Conservation (phyloP, 2,888 invertebrate genomes). For the Eupithecia dodoneata region DNA sequence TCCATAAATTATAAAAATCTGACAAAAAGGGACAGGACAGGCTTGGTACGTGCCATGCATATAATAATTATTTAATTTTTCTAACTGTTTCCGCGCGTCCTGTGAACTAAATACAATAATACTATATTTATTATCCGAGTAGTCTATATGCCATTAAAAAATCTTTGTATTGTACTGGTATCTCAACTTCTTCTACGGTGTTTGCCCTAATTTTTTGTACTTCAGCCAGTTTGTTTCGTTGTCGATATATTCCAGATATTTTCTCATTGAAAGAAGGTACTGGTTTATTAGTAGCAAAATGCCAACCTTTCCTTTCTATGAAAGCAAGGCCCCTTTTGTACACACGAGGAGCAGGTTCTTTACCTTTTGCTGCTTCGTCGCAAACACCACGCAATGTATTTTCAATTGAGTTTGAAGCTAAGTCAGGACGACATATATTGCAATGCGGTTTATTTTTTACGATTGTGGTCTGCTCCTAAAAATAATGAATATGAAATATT, state of each 20-base stretch:
- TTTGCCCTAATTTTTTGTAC: conserved; percentile 23
- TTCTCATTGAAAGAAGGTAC: too few species aligned
- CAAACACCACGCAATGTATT: conserved; percentile 23
- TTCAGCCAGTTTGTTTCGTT: conserved; percentile 8
- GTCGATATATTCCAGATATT: too few species aligned
- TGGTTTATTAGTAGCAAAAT: too few species aligned
- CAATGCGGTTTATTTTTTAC: conserved; percentile 10
- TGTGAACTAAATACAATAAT: conserved; percentile 24
- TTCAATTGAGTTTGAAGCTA: conserved; percentile 24
- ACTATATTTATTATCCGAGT: too few species aligned
- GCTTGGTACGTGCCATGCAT: conserved; percentile 24
- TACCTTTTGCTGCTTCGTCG: conserved; percentile 7
- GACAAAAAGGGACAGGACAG: conserved; percentile 21
- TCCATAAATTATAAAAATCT: conserved; percentile 24
- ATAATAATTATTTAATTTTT: conserved; percentile 21
- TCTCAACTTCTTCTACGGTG: conserved; percentile 23
- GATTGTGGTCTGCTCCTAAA: conserved; percentile 2
- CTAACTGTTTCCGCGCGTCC: conserved; percentile 19
- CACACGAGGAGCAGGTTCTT: conserved; percentile 27
- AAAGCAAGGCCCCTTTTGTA: conserved; percentile 27
- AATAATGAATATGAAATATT: conserved; percentile 23
- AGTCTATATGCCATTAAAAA: too few species aligned
- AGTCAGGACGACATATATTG: conserved; percentile 25
- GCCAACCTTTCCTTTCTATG: conserved; percentile 23
- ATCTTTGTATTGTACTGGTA: conserved; percentile 14